Evolutionary conservation across 2,797 vertebrate species (phyloP).

Genomic region (Oreochromis mossambicus): DNA sequence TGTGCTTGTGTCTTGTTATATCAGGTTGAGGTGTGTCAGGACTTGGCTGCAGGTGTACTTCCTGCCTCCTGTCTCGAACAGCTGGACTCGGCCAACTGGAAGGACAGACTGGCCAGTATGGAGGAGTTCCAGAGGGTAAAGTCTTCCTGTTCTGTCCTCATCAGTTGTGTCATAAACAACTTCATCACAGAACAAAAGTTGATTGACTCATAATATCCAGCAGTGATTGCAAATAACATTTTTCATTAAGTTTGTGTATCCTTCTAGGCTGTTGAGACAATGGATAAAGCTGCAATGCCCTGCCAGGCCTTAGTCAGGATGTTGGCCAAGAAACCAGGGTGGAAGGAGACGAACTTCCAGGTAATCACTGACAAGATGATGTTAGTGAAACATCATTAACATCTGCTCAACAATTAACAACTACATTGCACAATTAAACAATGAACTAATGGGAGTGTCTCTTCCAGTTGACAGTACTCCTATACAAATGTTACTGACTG

Average conservation of each 20-base stretch:
- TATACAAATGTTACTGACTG: not conserved
- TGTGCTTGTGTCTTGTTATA: not conserved
- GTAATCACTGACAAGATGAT: conserved; percentile 58
- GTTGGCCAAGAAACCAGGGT: conserved; percentile 98
- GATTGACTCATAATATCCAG: not conserved
- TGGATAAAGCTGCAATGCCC: conserved; percentile 90
- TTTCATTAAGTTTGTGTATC: not conserved
- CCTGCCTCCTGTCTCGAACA: conserved; percentile 89
- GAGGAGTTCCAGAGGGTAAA: conserved; percentile 95
- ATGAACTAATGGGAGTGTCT: not conserved
- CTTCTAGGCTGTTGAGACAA: conserved; percentile 89
- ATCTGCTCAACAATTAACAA: not conserved
- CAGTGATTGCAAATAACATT: not conserved
- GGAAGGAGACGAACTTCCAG: conserved; percentile 99
- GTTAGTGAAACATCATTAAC: not conserved
- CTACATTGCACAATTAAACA: not conserved
- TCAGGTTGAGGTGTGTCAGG: conserved; percentile 91
- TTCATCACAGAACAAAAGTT: not conserved
- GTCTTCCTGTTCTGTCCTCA: not conserved
- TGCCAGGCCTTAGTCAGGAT: conserved; percentile 95
- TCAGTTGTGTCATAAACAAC: not conserved
- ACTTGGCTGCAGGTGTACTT: conserved; percentile 88
- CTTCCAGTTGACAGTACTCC: not conserved
- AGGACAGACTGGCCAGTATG: conserved; percentile 96
- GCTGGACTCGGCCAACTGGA: conserved; percentile 94